A percentile compares a stretch with the other conserved stretches of the same genome.
Evolutionary conservation across 2,888 invertebrate species (phyloP).

Genomic region (Agonopterix alstromeriana): DNA sequence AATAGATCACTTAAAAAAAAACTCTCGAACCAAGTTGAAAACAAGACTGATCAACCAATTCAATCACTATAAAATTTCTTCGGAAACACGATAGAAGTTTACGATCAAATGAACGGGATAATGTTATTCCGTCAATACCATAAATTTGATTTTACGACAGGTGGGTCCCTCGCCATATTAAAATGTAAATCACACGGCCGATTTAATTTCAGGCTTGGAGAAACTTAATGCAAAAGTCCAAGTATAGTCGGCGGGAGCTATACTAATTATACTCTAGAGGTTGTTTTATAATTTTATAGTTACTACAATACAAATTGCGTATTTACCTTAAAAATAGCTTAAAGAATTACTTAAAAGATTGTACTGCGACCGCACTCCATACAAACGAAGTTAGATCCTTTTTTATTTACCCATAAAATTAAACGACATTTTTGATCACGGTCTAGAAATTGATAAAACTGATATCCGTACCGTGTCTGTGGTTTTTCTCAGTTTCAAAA

Average conservation of each 20-base stretch:
- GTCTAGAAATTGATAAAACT: no score
- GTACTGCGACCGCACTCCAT: no score
- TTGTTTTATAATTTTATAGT: neutral
- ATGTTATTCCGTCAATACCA: slow-evolving; percentile 56
- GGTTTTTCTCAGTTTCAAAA: no score
- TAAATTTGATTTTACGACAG: slow-evolving; percentile 68
- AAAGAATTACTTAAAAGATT: no score
- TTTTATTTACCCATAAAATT: no score
- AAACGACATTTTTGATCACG: no score
- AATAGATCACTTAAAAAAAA: no score
- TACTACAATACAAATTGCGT: neutral
- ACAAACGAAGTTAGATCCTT: no score
- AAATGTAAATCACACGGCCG: slow-evolving; percentile 73
- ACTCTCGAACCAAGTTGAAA: no score
- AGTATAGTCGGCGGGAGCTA: slow-evolving; percentile 10
- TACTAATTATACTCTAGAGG: no score
- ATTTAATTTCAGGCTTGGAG: slow-evolving; percentile 72
- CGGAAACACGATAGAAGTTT: slow-evolving; percentile 17
- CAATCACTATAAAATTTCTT: slow-evolving; percentile 37
- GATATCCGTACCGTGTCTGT: no score
- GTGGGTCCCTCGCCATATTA: slow-evolving; percentile 69
- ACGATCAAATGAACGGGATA: slow-evolving; percentile 34
- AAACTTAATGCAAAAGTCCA: slow-evolving; percentile 39
- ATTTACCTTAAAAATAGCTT: no score
- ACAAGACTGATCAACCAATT: slow-evolving; percentile 27